Base-by-base conservation (phyloP, 2,113 vertebrate genomes). In the Tenrec ecaudatus region DNA sequence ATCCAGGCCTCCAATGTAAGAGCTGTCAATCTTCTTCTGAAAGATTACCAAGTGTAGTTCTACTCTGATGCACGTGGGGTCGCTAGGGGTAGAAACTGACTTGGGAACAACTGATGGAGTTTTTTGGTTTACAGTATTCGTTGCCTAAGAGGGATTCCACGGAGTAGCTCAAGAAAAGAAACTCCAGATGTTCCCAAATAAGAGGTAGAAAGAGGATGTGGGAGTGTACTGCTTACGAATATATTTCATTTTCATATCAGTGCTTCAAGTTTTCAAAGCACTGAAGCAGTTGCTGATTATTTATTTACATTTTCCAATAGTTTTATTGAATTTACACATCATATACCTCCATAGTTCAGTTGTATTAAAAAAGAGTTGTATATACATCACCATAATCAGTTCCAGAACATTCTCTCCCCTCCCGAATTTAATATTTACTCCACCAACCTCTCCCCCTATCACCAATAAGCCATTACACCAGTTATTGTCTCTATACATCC, bases 261-360 rank as follows among this genome's bases (percentile, higher is more conserved):
- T 47, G 27, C 29, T 94, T 79, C 81, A 53, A 36, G 23, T 83
- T 69, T 94, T n/a, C 60, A 78, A 73, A 71, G 57, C 38, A 62
- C 17, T 20, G 33, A 31, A 62, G 75, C 78, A 58, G 78, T 66
- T 91, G 57, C 14, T 95, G 25, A 57, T 17, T 14, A 84, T 57
- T 87, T 76, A 47, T 77, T 88, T 23, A 57, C 17, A 66, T 47
- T 47, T 47, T 47, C 43, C 43, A 47, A 47, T 47, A 47, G 43
- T 47, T 47, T 47, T 47, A 47, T 47, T 47, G 43, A 47, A 47
- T 47, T 47, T 47, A 47, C 43, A 47, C 10, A 10, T 47, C 43
- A 47, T 47, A 47, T 47, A 47, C 43, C 43, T 47, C 43, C 43
- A 47, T 47, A 47, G 43, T 47, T 47, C 43, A 47, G 43, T 47